Evolutionary conservation across 2,888 invertebrate species (phyloP).

Genomic region (Caenorhabditis macrosperma): DNA sequence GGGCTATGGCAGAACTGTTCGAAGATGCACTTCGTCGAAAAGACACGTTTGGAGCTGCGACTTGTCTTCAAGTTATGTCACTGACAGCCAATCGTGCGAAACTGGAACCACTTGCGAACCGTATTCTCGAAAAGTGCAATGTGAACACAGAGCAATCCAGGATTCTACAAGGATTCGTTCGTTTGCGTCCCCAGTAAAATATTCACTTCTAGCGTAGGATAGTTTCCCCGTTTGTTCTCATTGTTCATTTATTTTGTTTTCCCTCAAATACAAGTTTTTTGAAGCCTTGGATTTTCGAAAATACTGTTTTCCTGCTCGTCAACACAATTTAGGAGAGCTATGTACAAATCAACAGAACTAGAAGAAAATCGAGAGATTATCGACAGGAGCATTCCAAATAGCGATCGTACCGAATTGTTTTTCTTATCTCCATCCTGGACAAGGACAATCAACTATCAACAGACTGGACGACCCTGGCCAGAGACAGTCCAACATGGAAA

Average conservation of each 20-base stretch:
- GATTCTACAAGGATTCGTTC: conserved; percentile 65
- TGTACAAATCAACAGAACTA: neutral
- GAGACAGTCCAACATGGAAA: too few relatives aligned
- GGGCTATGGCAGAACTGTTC: conserved; percentile 63
- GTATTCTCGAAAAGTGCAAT: conserved; percentile 64
- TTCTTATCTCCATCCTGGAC: too few relatives aligned
- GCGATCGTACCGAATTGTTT: too few relatives aligned
- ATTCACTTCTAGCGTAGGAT: conserved; percentile 26
- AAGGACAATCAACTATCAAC: too few relatives aligned
- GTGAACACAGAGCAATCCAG: conserved; percentile 59
- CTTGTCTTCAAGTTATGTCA: conserved; percentile 66
- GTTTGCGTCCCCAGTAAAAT: conserved; percentile 64
- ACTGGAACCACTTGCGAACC: conserved; percentile 63
- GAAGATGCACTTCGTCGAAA: conserved; percentile 61
- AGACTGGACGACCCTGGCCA: too few relatives aligned
- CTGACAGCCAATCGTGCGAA: conserved; percentile 50
- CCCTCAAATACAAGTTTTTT: neutral
- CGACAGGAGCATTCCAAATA: too few relatives aligned
- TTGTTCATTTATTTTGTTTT: conserved; percentile 8
- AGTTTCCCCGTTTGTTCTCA: conserved; percentile 19
- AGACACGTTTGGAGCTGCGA: conserved; percentile 59
- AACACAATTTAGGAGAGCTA: too few relatives aligned
- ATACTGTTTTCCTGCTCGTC: too few relatives aligned
- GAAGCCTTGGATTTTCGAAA: too few relatives aligned
- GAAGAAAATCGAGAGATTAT: too few relatives aligned